Conservation (phyloP, 2,113 vertebrate species). For the human region DNA sequence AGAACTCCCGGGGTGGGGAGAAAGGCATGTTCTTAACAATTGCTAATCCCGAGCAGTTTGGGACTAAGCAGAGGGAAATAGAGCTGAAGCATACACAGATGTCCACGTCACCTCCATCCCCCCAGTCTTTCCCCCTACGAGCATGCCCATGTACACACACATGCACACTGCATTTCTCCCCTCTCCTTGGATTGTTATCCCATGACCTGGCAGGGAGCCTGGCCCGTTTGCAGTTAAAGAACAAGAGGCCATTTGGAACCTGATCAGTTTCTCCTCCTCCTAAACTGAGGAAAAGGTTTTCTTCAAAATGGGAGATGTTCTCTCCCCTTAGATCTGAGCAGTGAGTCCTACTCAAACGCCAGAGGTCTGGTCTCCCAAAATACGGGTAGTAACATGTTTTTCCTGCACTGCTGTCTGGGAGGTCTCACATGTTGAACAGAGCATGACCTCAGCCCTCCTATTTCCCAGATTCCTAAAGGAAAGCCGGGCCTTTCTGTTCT, state of each 20-base stretch:
- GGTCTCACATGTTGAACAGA: not conserved
- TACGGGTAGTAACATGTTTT: too few relatives aligned
- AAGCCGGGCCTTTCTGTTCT: not conserved
- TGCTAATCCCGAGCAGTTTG: not conserved
- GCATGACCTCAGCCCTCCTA: not conserved
- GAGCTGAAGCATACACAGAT: not conserved
- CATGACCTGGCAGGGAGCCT: not conserved
- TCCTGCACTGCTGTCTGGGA: not conserved
- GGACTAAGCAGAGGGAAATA: not conserved
- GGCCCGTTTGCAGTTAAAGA: not conserved
- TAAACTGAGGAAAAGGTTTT: constrained; percentile 42
- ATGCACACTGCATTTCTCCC: too few relatives aligned
- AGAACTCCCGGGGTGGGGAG: not conserved
- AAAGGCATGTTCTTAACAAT: not conserved
- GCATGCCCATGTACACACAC: not conserved
- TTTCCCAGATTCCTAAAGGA: not conserved
- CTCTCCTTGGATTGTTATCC: not conserved
- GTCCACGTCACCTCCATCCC: not conserved
- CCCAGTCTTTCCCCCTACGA: not conserved
- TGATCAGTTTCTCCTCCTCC: constrained; percentile 27
- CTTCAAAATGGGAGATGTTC: not conserved
- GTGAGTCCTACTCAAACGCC: not conserved
- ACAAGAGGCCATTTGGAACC: not conserved
- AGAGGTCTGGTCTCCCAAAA: not conserved
- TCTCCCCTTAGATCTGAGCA: not conserved